Evolutionary conservation across 2,113 vertebrate genomes (phyloP).

Genomic region (Leucopsar rothschildi): DNA sequence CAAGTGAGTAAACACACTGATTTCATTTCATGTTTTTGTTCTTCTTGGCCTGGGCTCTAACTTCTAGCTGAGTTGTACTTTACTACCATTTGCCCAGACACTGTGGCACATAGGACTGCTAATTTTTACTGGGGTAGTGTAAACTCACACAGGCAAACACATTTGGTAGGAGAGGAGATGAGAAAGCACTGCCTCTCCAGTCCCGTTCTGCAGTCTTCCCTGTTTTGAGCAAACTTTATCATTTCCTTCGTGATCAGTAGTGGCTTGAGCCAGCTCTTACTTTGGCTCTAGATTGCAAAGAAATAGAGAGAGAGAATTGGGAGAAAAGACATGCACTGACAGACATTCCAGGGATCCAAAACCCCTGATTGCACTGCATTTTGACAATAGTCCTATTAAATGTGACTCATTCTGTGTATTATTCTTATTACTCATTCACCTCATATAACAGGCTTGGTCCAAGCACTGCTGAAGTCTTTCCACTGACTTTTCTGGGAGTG

Average conservation of each 20-base stretch:
- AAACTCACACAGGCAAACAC: background rate
- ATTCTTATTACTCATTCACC: constrained; percentile 43
- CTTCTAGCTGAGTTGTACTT: background rate
- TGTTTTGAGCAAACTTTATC: background rate
- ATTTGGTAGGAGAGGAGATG: background rate
- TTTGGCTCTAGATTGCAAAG: background rate
- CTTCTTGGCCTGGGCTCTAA: background rate
- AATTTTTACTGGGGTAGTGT: background rate
- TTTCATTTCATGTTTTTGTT: background rate
- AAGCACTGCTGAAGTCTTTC: constrained; percentile 16
- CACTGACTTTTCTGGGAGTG: background rate
- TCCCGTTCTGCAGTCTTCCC: background rate
- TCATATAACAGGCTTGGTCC: background rate
- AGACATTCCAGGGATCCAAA: background rate
- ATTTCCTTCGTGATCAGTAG: background rate
- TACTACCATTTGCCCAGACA: background rate
- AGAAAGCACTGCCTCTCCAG: background rate
- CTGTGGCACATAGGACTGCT: background rate
- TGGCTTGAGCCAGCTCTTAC: background rate
- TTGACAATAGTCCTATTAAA: constrained; percentile 46
- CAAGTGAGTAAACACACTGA: background rate
- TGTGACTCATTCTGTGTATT: constrained; percentile 33
- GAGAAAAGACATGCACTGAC: background rate
- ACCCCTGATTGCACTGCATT: background rate
- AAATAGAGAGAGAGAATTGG: background rate